Evolutionary conservation across 2,888 invertebrate genomes (phyloP).

Genomic region (Pollenia angustigena): DNA sequence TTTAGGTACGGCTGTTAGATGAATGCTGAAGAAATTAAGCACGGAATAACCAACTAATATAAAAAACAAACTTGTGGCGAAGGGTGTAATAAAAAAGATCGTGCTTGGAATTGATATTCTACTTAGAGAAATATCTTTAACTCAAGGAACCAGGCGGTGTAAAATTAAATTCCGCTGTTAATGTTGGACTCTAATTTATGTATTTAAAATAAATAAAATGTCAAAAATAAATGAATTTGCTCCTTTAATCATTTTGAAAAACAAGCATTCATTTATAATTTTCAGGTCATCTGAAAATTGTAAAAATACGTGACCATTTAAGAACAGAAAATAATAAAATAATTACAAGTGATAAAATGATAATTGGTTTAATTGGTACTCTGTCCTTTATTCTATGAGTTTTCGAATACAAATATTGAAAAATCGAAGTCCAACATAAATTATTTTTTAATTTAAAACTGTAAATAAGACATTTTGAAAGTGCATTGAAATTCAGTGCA

Average conservation of each 20-base stretch:
- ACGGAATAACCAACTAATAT: too few species aligned
- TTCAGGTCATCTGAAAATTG: conserved; percentile 50
- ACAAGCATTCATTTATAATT: conserved; percentile 27
- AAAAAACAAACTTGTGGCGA: too few species aligned
- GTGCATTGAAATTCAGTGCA: too few species aligned
- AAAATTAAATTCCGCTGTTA: neutral
- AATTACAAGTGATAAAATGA: conserved; percentile 54
- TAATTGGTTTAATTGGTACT: conserved; percentile 58
- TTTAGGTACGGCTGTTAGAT: too few species aligned
- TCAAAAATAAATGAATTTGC: neutral
- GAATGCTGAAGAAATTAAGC: too few species aligned
- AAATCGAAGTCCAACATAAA: neutral
- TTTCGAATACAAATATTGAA: neutral
- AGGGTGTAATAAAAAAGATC: too few species aligned
- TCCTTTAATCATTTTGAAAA: neutral
- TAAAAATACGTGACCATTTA: conserved; percentile 62
- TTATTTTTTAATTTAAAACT: too few species aligned
- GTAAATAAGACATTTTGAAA: too few species aligned
- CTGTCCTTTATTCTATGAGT: neutral
- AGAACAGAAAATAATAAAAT: conserved; percentile 56
- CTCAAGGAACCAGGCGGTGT: too few species aligned
- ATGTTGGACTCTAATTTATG: too few species aligned
- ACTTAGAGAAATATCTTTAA: too few species aligned
- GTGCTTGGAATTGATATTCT: too few species aligned
- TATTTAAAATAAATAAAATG: neutral